phyloP scores from a whole-genome alignment of 1,140 invertebrate genomes.

The Hylaeus volcanicus region DNA sequence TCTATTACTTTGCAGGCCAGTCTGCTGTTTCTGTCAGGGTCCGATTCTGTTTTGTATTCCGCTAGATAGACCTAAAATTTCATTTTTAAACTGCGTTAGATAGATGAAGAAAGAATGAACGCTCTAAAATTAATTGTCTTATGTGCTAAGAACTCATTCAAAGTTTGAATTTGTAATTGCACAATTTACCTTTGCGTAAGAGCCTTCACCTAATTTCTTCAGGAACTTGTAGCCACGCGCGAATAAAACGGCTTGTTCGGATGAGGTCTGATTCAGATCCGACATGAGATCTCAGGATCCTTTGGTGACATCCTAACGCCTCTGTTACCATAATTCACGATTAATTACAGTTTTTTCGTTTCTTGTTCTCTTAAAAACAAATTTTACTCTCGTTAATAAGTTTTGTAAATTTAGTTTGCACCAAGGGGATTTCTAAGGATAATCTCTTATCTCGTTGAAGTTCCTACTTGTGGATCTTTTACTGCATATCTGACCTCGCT shows the following conservation, averaged over 20 bases:
- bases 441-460: background rate
- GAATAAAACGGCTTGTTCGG: conserved; percentile 82
- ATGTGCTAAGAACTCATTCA: too few relatives aligned
- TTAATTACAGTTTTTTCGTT: background rate
- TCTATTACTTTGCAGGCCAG: conserved; percentile 89
- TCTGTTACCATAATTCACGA: conserved; percentile 28
- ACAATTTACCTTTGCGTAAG: conserved; percentile 83
- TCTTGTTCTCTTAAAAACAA: background rate
- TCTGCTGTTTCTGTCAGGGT: conserved; percentile 67
- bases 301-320: conserved; percentile 40
- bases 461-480: background rate
- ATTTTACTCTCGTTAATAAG: background rate
- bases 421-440: background rate
- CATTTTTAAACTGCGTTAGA: background rate
- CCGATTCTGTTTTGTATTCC: conserved; percentile 79
- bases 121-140: too few relatives aligned
- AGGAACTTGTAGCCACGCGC: conserved; percentile 83
- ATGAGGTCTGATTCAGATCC: conserved; percentile 69
- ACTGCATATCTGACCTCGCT: background rate
- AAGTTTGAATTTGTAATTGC: background rate
- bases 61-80: conserved; percentile 82
- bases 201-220: conserved; percentile 85
- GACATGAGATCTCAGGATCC: conserved; percentile 49
- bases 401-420: too few relatives aligned
- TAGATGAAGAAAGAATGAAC: too few relatives aligned